Evolutionary conservation across 2,888 invertebrate genomes (phyloP).

Genomic region (Zygothrica quintamaculata): DNA sequence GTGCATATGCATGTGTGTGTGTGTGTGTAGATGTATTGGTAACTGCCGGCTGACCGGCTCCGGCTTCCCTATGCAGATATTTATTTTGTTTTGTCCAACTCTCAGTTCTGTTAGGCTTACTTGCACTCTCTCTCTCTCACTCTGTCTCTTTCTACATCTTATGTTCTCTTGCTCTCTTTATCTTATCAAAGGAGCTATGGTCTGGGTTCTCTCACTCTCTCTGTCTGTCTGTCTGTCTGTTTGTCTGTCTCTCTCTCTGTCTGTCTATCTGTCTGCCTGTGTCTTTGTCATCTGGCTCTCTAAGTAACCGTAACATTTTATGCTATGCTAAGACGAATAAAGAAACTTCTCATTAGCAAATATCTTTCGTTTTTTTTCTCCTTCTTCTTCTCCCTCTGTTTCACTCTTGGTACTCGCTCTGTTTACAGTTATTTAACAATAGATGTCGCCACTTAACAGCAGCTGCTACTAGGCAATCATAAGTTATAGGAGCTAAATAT

Average conservation of each 20-base stretch:
- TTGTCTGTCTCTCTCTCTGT: too few species aligned
- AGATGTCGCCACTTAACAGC: constrained; percentile 52
- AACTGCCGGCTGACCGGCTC: constrained; percentile 59
- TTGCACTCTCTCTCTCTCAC: neutral
- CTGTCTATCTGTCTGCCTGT: too few species aligned
- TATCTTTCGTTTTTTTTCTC: constrained; percentile 16
- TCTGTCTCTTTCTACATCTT: neutral
- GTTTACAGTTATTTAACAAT: constrained; percentile 46
- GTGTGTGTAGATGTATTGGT: neutral
- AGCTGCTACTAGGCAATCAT: constrained; percentile 50
- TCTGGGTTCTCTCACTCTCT: constrained; percentile 8
- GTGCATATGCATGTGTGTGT: constrained; percentile 12
- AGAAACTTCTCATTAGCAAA: constrained; percentile 58
- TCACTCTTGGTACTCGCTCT: too few species aligned
- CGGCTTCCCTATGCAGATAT: constrained; percentile 58
- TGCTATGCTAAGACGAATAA: constrained; percentile 55
- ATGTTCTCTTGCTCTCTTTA: neutral
- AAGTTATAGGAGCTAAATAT: constrained; percentile 17
- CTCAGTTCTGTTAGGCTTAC: constrained; percentile 15
- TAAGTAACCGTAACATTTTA: constrained; percentile 56
- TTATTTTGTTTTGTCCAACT: constrained; percentile 29
- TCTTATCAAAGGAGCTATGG: constrained; percentile 36
- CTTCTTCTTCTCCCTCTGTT: neutral
- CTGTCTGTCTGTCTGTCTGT: too few species aligned
- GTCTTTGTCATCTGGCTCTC: neutral